These are phyloP conservation scores for Macrotrachela quadricornifera DNA, from an alignment of 1,140 invertebrate genomes.

Conservation along the genomic window DNA sequence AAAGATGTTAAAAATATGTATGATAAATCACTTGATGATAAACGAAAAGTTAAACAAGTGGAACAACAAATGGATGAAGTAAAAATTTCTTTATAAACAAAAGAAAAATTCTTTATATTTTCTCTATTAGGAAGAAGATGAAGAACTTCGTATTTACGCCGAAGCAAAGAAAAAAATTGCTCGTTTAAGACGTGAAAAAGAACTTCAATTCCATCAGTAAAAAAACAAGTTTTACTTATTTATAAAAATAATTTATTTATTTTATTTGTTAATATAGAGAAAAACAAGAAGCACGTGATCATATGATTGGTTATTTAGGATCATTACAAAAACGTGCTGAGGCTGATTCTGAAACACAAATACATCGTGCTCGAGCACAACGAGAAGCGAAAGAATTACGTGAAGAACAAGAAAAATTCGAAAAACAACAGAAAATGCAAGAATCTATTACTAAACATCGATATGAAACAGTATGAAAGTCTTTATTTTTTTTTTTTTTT, in stretches of 20 bases:
- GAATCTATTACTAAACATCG: too few species aligned
- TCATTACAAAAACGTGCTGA: conserved; percentile 1
- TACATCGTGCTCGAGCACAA: background rate
- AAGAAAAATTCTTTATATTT: too few species aligned
- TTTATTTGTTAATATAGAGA: background rate
- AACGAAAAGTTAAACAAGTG: conserved; percentile 13
- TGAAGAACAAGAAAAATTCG: background rate
- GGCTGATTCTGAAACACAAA: conserved; percentile 3
- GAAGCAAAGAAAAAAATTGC: conserved; percentile 28
- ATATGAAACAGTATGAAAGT: too few species aligned
- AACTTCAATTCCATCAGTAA: background rate
- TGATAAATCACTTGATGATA: conserved; percentile 3
- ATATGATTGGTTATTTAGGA: conserved; percentile 4
- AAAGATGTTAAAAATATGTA: conserved; percentile 13
- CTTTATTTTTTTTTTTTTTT: too few species aligned
- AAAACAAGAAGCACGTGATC: conserved; percentile 2
- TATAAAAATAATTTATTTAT: too few species aligned
- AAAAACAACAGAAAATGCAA: too few species aligned
- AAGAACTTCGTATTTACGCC: conserved; percentile 28
- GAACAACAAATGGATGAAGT: conserved; percentile 18
- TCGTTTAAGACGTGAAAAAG: conserved; percentile 11
- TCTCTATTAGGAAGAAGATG: conserved; percentile 20
- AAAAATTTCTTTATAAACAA: too few species aligned
- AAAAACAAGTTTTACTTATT: background rate
- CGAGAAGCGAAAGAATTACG: conserved; percentile 2